Conservation (phyloP, 2,113 vertebrate genomes). For the Anguilla japonica region DNA sequence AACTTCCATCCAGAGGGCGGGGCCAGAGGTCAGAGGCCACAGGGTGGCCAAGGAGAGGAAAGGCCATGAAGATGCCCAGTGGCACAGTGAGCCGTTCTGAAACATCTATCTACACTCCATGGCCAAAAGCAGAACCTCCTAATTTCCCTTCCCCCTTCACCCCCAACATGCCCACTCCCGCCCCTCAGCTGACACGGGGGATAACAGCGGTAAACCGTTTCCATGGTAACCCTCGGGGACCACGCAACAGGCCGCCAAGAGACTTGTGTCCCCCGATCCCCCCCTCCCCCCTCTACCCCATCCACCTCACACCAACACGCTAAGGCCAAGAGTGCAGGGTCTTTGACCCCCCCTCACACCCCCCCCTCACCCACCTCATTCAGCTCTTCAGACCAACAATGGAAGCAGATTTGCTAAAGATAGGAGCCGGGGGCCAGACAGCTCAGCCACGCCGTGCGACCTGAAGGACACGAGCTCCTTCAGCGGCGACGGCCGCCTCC, state of each 20-base stretch:
- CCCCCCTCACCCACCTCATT: background rate
- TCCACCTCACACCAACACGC: background rate
- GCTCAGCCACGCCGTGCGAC: too few species aligned
- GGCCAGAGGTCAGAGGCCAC: background rate
- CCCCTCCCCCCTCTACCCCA: too few species aligned
- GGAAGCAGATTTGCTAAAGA: background rate
- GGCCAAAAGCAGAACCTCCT: background rate
- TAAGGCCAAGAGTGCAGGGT: background rate
- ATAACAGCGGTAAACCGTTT: conserved; percentile 44
- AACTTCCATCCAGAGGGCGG: background rate
- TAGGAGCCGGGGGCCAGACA: too few species aligned
- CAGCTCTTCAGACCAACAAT: background rate
- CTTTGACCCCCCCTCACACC: background rate
- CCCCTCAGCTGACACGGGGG: conserved; percentile 3
- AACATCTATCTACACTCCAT: too few species aligned
- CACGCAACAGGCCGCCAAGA: background rate
- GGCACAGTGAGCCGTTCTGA: too few species aligned
- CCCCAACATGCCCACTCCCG: background rate
- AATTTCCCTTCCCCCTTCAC: background rate
- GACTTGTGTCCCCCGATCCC: background rate
- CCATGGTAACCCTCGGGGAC: conserved; percentile 55
- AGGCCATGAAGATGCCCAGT: too few species aligned
- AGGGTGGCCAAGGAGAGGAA: too few species aligned
- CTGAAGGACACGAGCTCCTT: too few species aligned
- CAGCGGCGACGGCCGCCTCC: too few species aligned